Percentiles rank a stretch among this genome's conserved stretches.
Evolutionary conservation across 2,113 vertebrate genomes (phyloP).

Genomic region (Paramormyrops kingsleyae): DNA sequence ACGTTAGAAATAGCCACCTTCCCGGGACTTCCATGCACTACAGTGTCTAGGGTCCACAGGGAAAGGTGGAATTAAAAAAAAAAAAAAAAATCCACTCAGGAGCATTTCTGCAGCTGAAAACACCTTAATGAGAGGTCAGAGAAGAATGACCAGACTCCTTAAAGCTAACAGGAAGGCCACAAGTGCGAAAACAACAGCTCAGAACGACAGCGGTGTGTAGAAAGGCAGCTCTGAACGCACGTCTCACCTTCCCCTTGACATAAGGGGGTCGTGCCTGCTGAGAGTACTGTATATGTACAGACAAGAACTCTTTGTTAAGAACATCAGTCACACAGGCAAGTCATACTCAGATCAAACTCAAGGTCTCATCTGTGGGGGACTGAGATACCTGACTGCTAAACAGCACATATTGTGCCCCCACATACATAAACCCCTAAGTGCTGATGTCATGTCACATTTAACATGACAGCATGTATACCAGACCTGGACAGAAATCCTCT

Average conservation of each 20-base stretch:
- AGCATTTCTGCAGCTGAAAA: background rate
- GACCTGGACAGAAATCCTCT: background rate
- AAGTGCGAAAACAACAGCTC: background rate
- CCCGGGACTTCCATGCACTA: background rate
- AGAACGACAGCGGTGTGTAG: background rate
- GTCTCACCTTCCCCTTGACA: background rate
- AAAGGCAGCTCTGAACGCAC: background rate
- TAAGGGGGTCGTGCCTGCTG: background rate
- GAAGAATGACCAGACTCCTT: background rate
- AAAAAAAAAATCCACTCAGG: background rate
- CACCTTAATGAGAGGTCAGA: background rate
- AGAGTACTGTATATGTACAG: background rate
- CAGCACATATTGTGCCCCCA: background rate
- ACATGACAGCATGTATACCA: background rate
- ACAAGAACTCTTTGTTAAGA: background rate
- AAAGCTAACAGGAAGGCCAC: background rate
- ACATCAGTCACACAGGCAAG: background rate
- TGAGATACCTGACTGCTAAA: background rate
- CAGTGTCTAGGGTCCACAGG: background rate
- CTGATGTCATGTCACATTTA: background rate
- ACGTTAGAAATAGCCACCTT: background rate
- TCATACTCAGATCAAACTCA: background rate
- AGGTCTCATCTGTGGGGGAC: background rate
- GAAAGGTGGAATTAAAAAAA: background rate
- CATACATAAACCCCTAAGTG: background rate